A percentile compares a stretch with the other conserved stretches of the same genome.
These are phyloP conservation scores for Pithys albifrons DNA, from an alignment of 2,113 vertebrate species.

Conservation along the genomic window DNA sequence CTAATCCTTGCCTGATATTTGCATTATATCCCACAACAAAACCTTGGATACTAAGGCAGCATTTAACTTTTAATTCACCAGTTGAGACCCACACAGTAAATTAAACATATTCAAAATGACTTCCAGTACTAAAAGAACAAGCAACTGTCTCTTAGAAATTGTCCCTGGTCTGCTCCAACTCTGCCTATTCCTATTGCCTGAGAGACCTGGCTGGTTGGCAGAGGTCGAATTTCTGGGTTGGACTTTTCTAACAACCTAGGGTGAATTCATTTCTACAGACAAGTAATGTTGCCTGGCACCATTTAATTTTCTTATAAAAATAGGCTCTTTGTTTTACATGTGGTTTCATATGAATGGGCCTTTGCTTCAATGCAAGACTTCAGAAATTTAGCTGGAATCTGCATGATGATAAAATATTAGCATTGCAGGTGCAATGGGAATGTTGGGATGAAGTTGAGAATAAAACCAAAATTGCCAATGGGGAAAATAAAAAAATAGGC, in stretches of 20 bases:
- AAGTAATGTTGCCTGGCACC: background rate
- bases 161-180: background rate
- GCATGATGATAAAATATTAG: background rate
- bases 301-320: background rate
- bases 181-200: background rate
- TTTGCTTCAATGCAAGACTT: background rate
- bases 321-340: background rate
- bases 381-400: background rate
- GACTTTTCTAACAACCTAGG: background rate
- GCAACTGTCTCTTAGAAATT: background rate
- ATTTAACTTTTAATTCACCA: background rate
- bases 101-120: background rate
- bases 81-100: background rate
- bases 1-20: background rate
- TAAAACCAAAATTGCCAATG: background rate
- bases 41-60: background rate
- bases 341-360: background rate
- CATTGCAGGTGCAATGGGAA: background rate
- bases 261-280: background rate
- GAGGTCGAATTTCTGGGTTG: background rate
- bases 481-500: background rate
- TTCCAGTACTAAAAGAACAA: background rate
- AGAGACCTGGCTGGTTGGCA: background rate
- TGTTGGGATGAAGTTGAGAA: background rate
- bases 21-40: background rate